Evolutionary conservation across 2,797 vertebrate genomes (phyloP), one percentile per base, ranked within the genome.

Genomic region (Karalla daura): DNA sequence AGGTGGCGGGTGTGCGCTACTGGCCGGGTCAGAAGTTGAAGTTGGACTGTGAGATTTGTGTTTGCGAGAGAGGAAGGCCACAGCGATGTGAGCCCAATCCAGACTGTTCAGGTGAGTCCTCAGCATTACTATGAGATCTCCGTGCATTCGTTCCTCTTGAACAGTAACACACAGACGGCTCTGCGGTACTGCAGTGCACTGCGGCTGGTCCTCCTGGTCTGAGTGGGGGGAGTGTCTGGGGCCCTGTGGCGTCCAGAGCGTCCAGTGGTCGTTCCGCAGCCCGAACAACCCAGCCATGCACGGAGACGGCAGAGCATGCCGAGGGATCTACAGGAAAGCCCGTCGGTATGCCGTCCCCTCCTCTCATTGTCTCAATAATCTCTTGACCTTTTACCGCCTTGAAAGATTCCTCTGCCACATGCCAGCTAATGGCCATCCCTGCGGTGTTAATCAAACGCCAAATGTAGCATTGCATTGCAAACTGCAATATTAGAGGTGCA

Each of bases 211-310:
- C 0, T 67, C 94, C 0, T 98, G 97, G 97, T 96, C 96, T 0
- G 86, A 93, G 1, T 98, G 96, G 96, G 96, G 95, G 0, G 92
- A 96, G 28, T 98, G 96, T 78, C 83, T 96, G 75, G 96, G 96
- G 0, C 93, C 95, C 0, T 97, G 96, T 21, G 94, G 95, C 0
- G 91, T 95, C 37, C 94, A 95, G 83, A 96, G 96, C 40, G 90
- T 98, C 30, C 96, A 98, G 89, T 98, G 97, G 97, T 95, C 96
- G 0, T 98, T 98, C 76, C 93, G 95, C 36, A 97, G 96, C 77
- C 96, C 96, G n/a, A 95, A 94, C 78, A 96, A 95, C 78, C 96
- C 96, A 12, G 79, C 58, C 40, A 91, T 88, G 18, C 84, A 92
- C 0, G 94, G 95, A 15, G 89, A 74, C 0, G 95, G 96, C 2